Base-by-base conservation (phyloP, 2,888 invertebrate genomes). In the Tribolium freemani region DNA sequence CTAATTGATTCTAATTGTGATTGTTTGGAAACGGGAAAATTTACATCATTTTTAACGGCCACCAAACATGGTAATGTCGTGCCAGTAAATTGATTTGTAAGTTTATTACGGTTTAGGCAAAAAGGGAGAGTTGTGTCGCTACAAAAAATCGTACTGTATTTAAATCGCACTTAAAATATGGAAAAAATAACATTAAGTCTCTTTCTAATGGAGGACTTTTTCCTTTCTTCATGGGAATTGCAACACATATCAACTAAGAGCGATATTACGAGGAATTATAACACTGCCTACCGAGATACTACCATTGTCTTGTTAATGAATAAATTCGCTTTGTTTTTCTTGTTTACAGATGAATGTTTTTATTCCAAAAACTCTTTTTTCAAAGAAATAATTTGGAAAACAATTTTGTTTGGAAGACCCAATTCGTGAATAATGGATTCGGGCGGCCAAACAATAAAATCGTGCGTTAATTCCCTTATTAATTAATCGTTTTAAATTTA, bases 401-500 rank as follows among this genome's bases (percentile, higher is more conserved):
- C n/a, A n/a, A n/a, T n/a, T n/a, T n/a, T n/a, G n/a, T n/a, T n/a
- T n/a, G n/a, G n/a, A n/a, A n/a, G n/a, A n/a, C 11, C 48, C 9
- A 63, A 51, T 63, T 50, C 63, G 31, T 63, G 63, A 48, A 63
- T 63, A 63, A 63, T 63, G 63, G 31, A 61, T 61, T 46, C 13
- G 38, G 8, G 54, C 54, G 68, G 6, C 68, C 31, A 38, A 68
- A 68, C 68, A 68, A 68, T 56, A 50, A 58, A 71, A 66, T 72
- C 61, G 63, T 63, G 30, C 45, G 71, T 66, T 57, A 50, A 5
- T 53, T 58, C 50, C 21, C 20, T 16, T 56, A 68, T 72, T 69
- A 69, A 69, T 72, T 72, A 64, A 72, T 64, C 69, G 45, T 48
- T 57, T 58, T 26, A 63, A 72, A 72, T 68, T 60, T 60, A 69